A percentile compares a stretch with the other conserved stretches of the same genome.
Evolutionary conservation across 1,140 invertebrate genomes (phyloP).

Genomic region (Geopemphigus sp.): DNA sequence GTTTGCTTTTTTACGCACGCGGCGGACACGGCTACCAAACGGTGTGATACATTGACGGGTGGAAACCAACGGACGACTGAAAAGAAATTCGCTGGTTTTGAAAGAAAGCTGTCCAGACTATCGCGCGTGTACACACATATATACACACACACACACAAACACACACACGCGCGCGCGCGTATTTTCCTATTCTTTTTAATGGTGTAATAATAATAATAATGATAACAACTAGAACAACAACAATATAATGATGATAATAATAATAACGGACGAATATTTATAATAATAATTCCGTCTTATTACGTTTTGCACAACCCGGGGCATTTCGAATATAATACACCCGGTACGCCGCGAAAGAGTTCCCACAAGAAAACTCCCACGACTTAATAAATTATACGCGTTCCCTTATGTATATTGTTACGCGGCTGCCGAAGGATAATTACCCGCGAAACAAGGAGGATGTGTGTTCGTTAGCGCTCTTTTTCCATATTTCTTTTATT

Average conservation of each 20-base stretch:
- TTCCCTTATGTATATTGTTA: constrained; percentile 38
- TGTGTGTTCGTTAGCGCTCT: constrained; percentile 44
- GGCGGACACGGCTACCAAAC: neutral
- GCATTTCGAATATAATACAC: constrained; percentile 6
- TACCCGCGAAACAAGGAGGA: constrained; percentile 44
- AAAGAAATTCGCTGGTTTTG: constrained; percentile 47
- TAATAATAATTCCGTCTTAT: constrained; percentile 47
- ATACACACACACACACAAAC: too few relatives aligned
- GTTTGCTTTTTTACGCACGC: too few relatives aligned
- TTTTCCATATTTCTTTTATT: neutral
- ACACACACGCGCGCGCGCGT: neutral
- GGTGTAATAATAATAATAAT: constrained; percentile 27
- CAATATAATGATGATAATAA: neutral
- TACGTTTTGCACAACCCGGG: constrained; percentile 47
- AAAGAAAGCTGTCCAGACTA: constrained; percentile 31
- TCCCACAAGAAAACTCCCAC: constrained; percentile 50
- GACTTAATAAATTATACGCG: constrained; percentile 46
- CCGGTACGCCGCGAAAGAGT: constrained; percentile 10
- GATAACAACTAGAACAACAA: neutral
- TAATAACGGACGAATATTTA: constrained; percentile 47
- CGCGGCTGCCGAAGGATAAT: constrained; percentile 25
- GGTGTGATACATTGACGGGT: neutral
- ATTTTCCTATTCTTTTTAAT: constrained; percentile 34
- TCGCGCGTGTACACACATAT: neutral
- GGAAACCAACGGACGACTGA: constrained; percentile 36